phyloP scores from a whole-genome alignment of 2,888 invertebrate species.

The Rhagonycha lutea region DNA sequence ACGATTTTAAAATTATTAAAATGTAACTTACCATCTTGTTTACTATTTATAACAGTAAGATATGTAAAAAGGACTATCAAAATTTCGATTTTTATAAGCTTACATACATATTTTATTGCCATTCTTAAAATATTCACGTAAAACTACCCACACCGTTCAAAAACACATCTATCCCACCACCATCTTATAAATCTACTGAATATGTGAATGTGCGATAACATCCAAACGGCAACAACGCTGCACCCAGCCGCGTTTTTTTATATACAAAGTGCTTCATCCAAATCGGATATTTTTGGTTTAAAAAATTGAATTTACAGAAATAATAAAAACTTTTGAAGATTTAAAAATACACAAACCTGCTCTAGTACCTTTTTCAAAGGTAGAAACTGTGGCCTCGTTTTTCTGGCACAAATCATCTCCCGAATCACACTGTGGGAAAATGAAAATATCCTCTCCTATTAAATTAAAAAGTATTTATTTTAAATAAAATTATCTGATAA shows the following conservation, averaged over 20 bases:
- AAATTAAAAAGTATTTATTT: background rate
- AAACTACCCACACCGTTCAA: slow-evolving; percentile 16
- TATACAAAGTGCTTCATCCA: background rate
- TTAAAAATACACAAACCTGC: background rate
- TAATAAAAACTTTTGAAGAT: background rate
- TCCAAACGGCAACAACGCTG: background rate
- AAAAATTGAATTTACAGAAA: background rate
- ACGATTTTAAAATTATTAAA: background rate
- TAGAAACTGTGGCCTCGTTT: background rate
- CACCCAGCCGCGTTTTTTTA: background rate
- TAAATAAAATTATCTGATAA: background rate
- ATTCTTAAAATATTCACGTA: slow-evolving; percentile 12
- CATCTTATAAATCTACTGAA: slow-evolving; percentile 9
- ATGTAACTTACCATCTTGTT: slow-evolving; percentile 15
- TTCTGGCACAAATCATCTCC: background rate
- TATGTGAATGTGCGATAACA: background rate
- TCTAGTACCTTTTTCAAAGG: background rate
- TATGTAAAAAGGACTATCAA: slow-evolving; percentile 15
- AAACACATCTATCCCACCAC: slow-evolving; percentile 18
- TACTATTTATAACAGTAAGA: slow-evolving; percentile 6
- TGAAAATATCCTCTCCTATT: background rate
- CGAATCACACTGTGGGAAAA: slow-evolving; percentile 1
- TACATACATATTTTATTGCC: slow-evolving; percentile 14
- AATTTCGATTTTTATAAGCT: slow-evolving; percentile 9
- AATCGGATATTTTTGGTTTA: too few species aligned